These are phyloP conservation scores for Cabera pusaria DNA, from an alignment of 2,888 invertebrate genomes.

Conservation along the genomic window DNA sequence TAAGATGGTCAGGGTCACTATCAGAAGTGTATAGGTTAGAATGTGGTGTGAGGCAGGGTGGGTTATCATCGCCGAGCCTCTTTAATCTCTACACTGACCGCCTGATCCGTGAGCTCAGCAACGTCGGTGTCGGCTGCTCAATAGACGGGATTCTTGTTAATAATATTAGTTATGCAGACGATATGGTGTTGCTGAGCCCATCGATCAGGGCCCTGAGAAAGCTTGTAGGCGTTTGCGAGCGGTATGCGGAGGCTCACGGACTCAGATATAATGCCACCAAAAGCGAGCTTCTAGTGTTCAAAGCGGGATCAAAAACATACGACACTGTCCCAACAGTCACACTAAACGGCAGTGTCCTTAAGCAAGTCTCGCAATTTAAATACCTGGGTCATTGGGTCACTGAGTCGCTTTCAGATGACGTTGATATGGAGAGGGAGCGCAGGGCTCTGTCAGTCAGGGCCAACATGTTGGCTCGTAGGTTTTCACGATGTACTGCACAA, in stretches of 20 bases:
- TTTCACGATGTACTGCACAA: not conserved
- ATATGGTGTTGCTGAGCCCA: constrained; percentile 8
- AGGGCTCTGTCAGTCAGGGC: too few relatives aligned
- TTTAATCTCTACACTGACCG: not conserved
- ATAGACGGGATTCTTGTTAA: not conserved
- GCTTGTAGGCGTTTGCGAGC: not conserved
- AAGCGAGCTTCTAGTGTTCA: constrained; percentile 11
- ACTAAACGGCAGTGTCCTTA: not conserved
- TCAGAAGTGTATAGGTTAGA: not conserved
- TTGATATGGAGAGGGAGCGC: too few relatives aligned
- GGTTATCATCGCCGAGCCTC: not conserved
- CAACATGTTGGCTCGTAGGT: too few relatives aligned
- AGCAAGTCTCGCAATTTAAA: not conserved
- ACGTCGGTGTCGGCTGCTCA: too few relatives aligned
- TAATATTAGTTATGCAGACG: constrained; percentile 6
- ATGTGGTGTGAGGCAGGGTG: constrained; percentile 1
- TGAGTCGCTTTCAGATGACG: not conserved
- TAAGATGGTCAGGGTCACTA: not conserved
- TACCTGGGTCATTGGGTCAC: constrained; percentile 3
- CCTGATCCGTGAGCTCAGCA: not conserved
- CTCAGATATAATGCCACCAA: constrained; percentile 8
- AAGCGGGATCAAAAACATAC: constrained; percentile 3
- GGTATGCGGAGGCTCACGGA: constrained; percentile 8
- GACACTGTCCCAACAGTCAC: not conserved
- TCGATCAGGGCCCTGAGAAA: constrained; percentile 1